Percentiles rank a stretch among this genome's conserved stretches.
phyloP scores from a whole-genome alignment of 2,113 vertebrate genomes.

The Bucco capensis region DNA sequence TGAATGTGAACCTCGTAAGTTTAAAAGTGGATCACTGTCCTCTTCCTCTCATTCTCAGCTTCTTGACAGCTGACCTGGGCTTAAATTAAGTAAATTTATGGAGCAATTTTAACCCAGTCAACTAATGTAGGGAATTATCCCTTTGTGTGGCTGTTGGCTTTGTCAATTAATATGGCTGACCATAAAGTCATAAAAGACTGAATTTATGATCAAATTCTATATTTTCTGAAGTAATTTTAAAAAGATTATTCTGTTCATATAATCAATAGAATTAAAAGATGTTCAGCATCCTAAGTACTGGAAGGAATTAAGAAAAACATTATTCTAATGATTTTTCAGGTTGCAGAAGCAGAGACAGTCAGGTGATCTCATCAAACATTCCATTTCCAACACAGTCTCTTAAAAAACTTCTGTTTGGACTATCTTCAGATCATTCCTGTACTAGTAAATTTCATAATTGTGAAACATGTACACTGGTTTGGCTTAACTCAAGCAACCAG shows the following conservation, averaged over 20 bases:
- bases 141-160: neutral
- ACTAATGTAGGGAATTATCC: neutral
- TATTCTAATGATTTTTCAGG: neutral
- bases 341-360: neutral
- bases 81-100: neutral
- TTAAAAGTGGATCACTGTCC: neutral
- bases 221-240: neutral
- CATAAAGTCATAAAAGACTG: neutral
- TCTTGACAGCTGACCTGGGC: neutral
- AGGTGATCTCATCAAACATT: neutral
- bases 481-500: neutral
- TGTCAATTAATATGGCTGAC: neutral
- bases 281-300: neutral
- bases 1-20: rapidly evolving
- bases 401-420: neutral
- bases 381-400: neutral
- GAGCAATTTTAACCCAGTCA: neutral
- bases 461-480: neutral
- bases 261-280: neutral
- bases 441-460: neutral
- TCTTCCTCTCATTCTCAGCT: neutral
- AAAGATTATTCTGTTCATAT: neutral
- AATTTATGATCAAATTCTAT: neutral
- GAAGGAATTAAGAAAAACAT: neutral
- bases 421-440: neutral